Evolutionary conservation across 1,140 invertebrate genomes (phyloP).

Genomic region (Trissolcus basalis): DNA sequence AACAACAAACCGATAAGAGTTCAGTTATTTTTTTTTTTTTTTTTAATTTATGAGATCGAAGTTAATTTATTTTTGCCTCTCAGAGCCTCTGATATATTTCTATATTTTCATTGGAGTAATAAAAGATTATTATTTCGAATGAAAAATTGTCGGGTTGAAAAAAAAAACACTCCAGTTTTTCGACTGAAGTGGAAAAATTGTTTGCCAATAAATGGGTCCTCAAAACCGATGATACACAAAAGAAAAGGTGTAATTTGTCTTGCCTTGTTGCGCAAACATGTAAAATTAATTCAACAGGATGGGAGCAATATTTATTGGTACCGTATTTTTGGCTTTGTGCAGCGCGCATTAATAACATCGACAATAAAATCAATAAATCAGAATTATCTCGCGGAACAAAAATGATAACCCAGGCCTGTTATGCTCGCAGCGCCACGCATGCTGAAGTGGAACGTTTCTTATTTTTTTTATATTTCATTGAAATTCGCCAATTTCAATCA

Average conservation of each 20-base stretch:
- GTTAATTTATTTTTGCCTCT: no score
- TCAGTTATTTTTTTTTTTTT: no score
- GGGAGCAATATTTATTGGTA: conserved; percentile 34
- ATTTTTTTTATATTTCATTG: conserved; percentile 23
- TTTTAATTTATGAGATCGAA: no score
- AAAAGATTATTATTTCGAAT: no score
- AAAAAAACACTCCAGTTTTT: no score
- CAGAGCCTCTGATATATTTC: no score
- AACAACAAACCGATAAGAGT: no score
- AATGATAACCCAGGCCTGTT: conserved; percentile 6
- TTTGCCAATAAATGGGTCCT: neutral
- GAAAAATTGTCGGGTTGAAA: no score
- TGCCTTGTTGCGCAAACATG: conserved; percentile 6
- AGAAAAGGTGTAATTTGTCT: conserved; percentile 2
- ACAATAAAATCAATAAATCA: conserved; percentile 53
- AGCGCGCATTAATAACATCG: conserved; percentile 42
- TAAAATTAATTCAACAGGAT: conserved; percentile 23
- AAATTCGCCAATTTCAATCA: conserved; percentile 29
- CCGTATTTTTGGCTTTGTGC: conserved; percentile 16
- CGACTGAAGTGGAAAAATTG: neutral
- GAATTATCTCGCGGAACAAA: conserved; percentile 39
- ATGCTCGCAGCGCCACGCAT: neutral
- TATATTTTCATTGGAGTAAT: no score
- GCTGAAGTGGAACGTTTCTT: conserved; percentile 35
- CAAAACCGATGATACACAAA: no score